Evolutionary conservation across 53 echinoderm and acorn worm genomes (phyloP).

Genomic region (Paracentrotus lividus): DNA sequence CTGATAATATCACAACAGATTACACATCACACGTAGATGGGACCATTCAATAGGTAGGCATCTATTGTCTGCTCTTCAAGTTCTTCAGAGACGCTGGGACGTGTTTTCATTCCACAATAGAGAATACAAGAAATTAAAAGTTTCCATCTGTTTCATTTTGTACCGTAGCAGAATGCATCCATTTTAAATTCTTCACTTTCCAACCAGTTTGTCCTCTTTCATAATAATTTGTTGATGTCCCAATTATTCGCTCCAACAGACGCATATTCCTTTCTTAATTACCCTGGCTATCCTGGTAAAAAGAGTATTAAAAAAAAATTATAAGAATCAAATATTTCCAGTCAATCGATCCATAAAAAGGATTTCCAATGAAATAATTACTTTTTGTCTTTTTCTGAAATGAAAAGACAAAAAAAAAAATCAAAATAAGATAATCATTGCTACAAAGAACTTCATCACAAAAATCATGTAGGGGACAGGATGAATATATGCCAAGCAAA

Average conservation of each 20-base stretch:
- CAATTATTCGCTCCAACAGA: not conserved
- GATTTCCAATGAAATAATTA: not conserved
- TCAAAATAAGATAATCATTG: not conserved
- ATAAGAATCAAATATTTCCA: not conserved
- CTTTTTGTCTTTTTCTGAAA: not conserved
- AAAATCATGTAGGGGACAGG: not conserved
- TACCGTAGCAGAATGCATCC: not conserved
- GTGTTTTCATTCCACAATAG: not conserved
- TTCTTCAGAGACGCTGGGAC: not conserved
- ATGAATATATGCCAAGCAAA: not conserved
- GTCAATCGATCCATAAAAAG: not conserved
- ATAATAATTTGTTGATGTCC: not conserved
- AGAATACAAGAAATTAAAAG: not conserved
- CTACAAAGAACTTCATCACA: not conserved
- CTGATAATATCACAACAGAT: not conserved
- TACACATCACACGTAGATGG: not conserved
- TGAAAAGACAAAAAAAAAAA: not conserved
- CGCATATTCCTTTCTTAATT: not conserved
- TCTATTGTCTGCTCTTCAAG: not conserved
- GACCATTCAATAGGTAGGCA: not conserved
- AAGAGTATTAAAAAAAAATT: not conserved
- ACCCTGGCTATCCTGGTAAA: not conserved
- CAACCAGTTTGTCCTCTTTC: not conserved
- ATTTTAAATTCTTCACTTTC: not conserved
- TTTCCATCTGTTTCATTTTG: not conserved